A percentile compares a stretch with the other conserved stretches of the same genome.
Evolutionary conservation across 2,888 invertebrate species (phyloP).

Genomic region (Agonopterix heracliana): DNA sequence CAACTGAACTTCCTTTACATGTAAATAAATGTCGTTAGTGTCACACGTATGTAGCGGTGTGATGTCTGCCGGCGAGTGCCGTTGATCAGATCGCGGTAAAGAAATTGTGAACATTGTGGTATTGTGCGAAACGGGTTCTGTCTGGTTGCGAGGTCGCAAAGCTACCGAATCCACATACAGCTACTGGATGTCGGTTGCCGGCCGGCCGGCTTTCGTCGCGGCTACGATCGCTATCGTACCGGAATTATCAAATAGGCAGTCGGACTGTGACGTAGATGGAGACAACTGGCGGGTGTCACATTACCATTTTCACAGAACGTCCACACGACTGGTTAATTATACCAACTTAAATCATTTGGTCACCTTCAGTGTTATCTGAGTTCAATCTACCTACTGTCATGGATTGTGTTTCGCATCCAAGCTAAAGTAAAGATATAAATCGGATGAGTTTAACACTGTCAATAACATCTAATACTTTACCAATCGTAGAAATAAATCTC

Average conservation of each 20-base stretch:
- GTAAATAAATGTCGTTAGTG: constrained; percentile 60
- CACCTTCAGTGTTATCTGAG: constrained; percentile 14
- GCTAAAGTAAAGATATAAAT: too few species aligned
- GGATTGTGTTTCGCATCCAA: too few species aligned
- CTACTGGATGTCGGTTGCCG: constrained; percentile 22
- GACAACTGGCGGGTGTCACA: constrained; percentile 41
- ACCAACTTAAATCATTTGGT: constrained; percentile 31
- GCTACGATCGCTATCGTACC: constrained; percentile 35
- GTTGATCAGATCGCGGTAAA: constrained; percentile 51
- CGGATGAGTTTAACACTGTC: too few species aligned
- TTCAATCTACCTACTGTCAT: neutral
- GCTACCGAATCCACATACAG: constrained; percentile 51
- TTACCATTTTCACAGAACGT: constrained; percentile 51
- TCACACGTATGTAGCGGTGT: constrained; percentile 54
- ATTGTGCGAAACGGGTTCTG: constrained; percentile 61
- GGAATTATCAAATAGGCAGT: constrained; percentile 41
- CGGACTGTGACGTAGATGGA: constrained; percentile 45
- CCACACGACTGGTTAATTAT: constrained; percentile 45
- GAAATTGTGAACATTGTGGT: constrained; percentile 54
- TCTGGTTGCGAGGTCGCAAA: constrained; percentile 40
- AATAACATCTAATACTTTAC: too few species aligned
- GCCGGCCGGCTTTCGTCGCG: constrained; percentile 44
- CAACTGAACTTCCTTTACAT: constrained; percentile 55
- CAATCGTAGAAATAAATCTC: too few species aligned
- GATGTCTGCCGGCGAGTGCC: constrained; percentile 50